Evolutionary conservation across 1,140 invertebrate species (phyloP).

Genomic region (Leptinotarsa texana): DNA sequence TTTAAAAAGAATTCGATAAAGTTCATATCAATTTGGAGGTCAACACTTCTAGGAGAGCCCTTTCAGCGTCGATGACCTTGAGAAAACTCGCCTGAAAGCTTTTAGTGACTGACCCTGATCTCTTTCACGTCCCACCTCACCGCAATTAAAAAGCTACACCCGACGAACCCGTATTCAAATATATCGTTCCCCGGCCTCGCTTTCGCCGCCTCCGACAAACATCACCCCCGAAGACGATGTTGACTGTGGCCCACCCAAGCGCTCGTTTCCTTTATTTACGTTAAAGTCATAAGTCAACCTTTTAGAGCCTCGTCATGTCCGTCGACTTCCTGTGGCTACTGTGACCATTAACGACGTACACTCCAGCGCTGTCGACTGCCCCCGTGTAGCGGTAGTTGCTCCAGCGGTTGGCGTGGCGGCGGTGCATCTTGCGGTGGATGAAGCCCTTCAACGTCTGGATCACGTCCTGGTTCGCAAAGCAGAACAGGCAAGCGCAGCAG

Average conservation of each 20-base stretch:
- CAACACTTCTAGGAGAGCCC: no score
- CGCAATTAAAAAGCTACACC: no score
- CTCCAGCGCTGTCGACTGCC: conserved; percentile 46
- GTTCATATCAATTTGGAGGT: no score
- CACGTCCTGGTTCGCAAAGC: conserved; percentile 91
- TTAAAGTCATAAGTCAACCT: neutral
- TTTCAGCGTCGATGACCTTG: no score
- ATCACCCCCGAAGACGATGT: neutral
- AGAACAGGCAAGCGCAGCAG: conserved; percentile 83
- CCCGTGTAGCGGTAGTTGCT: conserved; percentile 48
- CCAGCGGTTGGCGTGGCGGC: conserved; percentile 41
- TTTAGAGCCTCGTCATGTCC: conserved; percentile 18
- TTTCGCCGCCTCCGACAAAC: no score
- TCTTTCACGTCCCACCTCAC: no score
- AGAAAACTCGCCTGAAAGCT: no score
- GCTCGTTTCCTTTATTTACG: neutral
- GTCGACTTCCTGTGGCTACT: conserved; percentile 46
- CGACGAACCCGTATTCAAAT: no score
- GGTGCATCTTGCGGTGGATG: conserved; percentile 50
- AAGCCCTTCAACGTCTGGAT: conserved; percentile 56
- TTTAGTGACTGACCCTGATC: no score
- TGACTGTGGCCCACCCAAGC: neutral
- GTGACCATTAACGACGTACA: conserved; percentile 50
- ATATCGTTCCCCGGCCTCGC: no score
- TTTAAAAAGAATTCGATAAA: no score